phyloP scores from a whole-genome alignment of 2,113 vertebrate species.

The Polyodon spathula region DNA sequence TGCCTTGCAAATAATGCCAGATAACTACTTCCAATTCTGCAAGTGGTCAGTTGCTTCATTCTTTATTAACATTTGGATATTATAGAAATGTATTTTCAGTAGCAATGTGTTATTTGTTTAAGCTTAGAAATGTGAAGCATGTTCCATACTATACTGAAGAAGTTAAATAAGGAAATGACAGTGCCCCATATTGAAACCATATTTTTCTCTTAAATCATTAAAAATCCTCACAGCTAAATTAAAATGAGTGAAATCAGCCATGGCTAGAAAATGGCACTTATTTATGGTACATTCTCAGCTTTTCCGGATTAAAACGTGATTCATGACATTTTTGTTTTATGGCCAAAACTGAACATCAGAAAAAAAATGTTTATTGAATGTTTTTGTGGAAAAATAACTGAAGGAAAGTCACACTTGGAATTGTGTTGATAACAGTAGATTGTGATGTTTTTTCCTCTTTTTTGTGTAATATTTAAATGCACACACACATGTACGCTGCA shows the following conservation, averaged over 20 bases:
- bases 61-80: too few relatives aligned
- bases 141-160: too few relatives aligned
- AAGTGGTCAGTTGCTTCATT: too few relatives aligned
- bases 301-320: constrained; percentile 21
- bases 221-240: constrained; percentile 19
- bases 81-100: too few relatives aligned
- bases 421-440: constrained; percentile 11
- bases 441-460: too few relatives aligned
- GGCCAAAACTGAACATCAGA: constrained; percentile 29
- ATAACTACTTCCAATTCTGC: too few relatives aligned
- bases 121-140: too few relatives aligned
- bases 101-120: too few relatives aligned
- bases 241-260: constrained; percentile 22
- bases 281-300: constrained; percentile 1
- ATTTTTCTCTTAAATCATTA: not conserved
- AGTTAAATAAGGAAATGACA: not conserved
- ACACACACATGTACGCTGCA: too few relatives aligned
- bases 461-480: too few relatives aligned
- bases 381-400: constrained; percentile 23
- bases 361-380: constrained; percentile 23
- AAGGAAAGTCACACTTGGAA: constrained; percentile 26
- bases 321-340: constrained; percentile 27
- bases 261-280: constrained; percentile 15
- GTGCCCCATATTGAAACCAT: not conserved
- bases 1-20: too few relatives aligned